Evolutionary conservation across 2,797 vertebrate genomes (phyloP).

Genomic region (Masticophis lateralis): DNA sequence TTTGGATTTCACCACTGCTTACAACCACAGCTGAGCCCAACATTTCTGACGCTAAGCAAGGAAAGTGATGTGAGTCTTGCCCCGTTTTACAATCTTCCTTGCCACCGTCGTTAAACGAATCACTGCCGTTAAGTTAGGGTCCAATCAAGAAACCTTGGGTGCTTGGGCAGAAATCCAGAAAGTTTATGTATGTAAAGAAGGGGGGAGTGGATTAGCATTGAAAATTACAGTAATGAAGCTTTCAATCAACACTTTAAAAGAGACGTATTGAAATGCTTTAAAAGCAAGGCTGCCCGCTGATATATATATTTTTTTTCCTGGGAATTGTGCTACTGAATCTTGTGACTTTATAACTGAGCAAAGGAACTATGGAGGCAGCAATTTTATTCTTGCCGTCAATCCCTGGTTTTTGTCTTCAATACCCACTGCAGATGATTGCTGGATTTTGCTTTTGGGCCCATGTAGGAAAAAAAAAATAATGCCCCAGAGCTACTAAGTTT

Average conservation of each 20-base stretch:
- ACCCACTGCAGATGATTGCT: too few relatives aligned
- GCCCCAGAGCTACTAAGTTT: neutral
- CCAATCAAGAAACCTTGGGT: too few relatives aligned
- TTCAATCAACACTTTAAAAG: neutral
- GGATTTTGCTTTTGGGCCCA: neutral
- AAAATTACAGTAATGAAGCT: neutral
- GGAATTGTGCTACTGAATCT: neutral
- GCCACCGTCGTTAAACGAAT: too few relatives aligned
- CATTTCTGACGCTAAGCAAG: too few relatives aligned
- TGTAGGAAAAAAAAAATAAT: neutral
- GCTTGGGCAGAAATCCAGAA: neutral
- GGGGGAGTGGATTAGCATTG: neutral
- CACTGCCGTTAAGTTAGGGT: too few relatives aligned
- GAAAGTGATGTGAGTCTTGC: too few relatives aligned
- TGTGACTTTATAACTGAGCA: neutral
- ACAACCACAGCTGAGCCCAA: too few relatives aligned
- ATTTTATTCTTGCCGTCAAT: neutral
- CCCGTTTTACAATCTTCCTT: too few relatives aligned
- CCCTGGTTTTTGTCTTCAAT: neutral
- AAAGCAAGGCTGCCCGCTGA: neutral
- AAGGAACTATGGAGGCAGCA: neutral
- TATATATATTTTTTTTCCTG: neutral
- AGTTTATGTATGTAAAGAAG: neutral
- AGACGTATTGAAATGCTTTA: neutral
- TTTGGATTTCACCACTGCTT: too few relatives aligned